Percentiles rank a stretch among this genome's conserved stretches.
Evolutionary conservation across 2,888 invertebrate genomes (phyloP).

Genomic region (Neoaliturus tenellus): DNA sequence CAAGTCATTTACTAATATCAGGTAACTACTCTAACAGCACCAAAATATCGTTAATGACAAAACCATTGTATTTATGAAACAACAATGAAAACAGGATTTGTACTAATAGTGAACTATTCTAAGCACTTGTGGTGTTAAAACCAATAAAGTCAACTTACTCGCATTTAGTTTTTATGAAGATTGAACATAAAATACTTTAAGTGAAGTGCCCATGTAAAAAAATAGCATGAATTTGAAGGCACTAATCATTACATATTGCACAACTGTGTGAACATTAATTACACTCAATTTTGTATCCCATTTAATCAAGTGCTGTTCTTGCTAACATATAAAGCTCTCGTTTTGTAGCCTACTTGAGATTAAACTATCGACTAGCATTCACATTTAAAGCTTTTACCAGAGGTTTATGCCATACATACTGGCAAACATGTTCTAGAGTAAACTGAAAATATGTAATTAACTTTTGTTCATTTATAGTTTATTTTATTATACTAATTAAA

Average conservation of each 20-base stretch:
- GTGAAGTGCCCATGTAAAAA: not conserved
- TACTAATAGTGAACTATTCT: conserved; percentile 15
- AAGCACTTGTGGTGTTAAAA: not conserved
- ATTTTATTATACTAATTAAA: not conserved
- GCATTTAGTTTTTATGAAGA: not conserved
- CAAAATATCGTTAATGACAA: conserved; percentile 7
- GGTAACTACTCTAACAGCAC: conserved; percentile 45
- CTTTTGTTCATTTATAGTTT: not conserved
- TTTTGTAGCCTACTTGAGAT: not conserved
- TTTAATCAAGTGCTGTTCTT: not conserved
- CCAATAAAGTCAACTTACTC: not conserved
- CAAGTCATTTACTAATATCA: conserved; percentile 11
- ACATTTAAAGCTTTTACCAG: conserved; percentile 35
- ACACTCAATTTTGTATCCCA: not conserved
- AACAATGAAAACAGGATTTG: not conserved
- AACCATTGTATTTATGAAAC: not conserved
- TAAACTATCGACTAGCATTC: conserved; percentile 15
- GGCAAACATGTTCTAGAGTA: not conserved
- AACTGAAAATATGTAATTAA: too few species aligned
- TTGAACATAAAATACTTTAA: not conserved
- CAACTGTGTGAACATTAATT: not conserved
- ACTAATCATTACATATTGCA: conserved; percentile 28
- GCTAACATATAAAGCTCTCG: not conserved
- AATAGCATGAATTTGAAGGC: not conserved
- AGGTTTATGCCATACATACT: not conserved